A percentile compares a stretch with the other conserved stretches of the same genome.
Conservation (phyloP, 2,113 vertebrate genomes). For the Osmerus eperlanus region DNA sequence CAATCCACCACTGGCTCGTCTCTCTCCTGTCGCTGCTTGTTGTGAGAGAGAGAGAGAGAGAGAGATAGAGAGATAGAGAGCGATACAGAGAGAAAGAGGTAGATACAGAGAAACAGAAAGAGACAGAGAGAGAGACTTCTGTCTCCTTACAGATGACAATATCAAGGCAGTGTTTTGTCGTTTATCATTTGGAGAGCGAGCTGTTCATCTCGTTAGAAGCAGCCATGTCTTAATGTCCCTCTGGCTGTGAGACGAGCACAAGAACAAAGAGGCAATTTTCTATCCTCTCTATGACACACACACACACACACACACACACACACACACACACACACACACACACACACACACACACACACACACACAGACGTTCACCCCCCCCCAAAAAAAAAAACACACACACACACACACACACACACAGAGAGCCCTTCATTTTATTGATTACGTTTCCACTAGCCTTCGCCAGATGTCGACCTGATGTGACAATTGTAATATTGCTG, state of each 20-base stretch:
- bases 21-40: neutral
- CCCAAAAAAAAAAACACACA: too few species aligned
- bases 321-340: too few species aligned
- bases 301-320: too few species aligned
- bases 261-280: slow-evolving; percentile 49
- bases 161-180: slow-evolving; percentile 52
- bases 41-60: neutral
- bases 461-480: slow-evolving; percentile 31
- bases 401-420: too few species aligned
- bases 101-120: neutral
- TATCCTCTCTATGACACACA: slow-evolving; percentile 19
- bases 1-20: slow-evolving; percentile 1
- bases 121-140: slow-evolving; percentile 6
- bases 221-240: slow-evolving; percentile 56
- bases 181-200: slow-evolving; percentile 63
- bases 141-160: slow-evolving; percentile 52
- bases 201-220: slow-evolving; percentile 49
- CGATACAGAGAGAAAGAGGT: neutral
- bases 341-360: too few species aligned
- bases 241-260: slow-evolving; percentile 43
- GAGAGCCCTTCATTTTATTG: slow-evolving; percentile 12
- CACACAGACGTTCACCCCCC: too few species aligned
- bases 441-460: slow-evolving; percentile 36
- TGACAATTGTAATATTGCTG: slow-evolving; percentile 40
- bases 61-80: neutral